Percentiles rank a stretch among this genome's conserved stretches.
phyloP scores from a whole-genome alignment of 2,113 vertebrate genomes.

The Psittacara wagleri region DNA sequence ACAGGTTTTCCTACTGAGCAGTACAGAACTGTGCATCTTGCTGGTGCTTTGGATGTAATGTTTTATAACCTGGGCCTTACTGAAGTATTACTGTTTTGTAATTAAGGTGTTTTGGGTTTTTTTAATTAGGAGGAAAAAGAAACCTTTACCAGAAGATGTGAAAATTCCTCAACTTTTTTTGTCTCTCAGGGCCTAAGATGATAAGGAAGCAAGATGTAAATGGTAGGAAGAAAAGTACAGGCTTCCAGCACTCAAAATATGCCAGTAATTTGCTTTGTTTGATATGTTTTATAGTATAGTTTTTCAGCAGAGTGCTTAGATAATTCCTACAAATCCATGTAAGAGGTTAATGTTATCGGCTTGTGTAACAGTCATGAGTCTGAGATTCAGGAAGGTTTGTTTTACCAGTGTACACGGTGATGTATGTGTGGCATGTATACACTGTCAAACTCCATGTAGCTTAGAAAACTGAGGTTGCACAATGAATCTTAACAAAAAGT shows the following conservation, averaged over 20 bases:
- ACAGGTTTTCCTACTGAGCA: neutral
- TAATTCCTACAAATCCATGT: neutral
- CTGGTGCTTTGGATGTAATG: neutral
- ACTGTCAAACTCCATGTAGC: neutral
- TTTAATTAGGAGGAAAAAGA: neutral
- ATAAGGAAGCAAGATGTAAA: neutral
- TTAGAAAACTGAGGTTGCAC: slow-evolving; percentile 11
- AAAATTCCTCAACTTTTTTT: neutral
- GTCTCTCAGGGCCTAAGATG: neutral
- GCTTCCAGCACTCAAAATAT: neutral
- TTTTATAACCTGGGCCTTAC: neutral
- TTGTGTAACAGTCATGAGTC: neutral
- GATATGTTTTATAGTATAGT: neutral
- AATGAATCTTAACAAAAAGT: neutral
- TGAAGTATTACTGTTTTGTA: neutral
- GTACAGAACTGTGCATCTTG: neutral
- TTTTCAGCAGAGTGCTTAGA: neutral
- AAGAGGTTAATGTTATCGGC: neutral
- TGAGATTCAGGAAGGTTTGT: neutral
- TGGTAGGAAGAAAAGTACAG: neutral
- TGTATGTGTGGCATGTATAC: neutral
- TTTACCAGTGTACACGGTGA: neutral
- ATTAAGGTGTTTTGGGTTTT: neutral
- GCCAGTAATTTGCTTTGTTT: neutral
- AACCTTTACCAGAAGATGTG: neutral